Evolutionary conservation across 2,797 vertebrate genomes (phyloP), one percentile per base, ranked within the genome.

Genomic region (Anguilla pacifica): DNA sequence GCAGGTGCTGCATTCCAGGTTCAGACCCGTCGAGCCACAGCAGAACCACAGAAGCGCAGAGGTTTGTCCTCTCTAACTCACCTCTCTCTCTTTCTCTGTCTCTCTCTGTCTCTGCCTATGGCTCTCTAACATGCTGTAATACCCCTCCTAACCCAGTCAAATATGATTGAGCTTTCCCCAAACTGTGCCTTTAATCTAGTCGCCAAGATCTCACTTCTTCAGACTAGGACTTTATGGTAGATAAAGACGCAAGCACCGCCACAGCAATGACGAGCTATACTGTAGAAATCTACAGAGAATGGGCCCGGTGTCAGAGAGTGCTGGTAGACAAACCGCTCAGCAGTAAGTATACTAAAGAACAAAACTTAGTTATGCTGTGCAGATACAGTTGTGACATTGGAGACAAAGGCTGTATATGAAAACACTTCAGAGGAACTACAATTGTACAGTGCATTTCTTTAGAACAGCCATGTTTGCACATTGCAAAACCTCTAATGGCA

Each of bases 1-100:
- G 84, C 72, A 64, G 57, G 49, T 86, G 51, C 59, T 31, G 67
- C 43, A 51, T 57, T 82, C 57, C 86, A 72, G 59, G 77, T 53
- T 46, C 86, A 77, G 74, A 22, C 51, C 84, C 84, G 61, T 35
- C 39, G 70, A 25, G 35, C 72, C 35, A 55, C 15, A 55, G 35
- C 49, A 46, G 77, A 49, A 7, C 35, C 77, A 46, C 13, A 13
- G 31, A 35, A 15, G 13, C 2, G 6, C 28, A 7, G 25, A n/a
- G 6, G 64, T n/a, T 74, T 11, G 10, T 51, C 43, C 77, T 19
- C 35, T 74, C 79, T 46, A 49, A 10, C 25, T 28, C 53, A 0
- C 25, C 17, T 64, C 31, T 70, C 55, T n/a, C 55, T 53, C 0
- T 39, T 15, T 77, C 72, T 77, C 72, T 25, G 64, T 70, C 25